Conservation (phyloP, 1,140 invertebrate species). For the Dreissena polymorpha region DNA sequence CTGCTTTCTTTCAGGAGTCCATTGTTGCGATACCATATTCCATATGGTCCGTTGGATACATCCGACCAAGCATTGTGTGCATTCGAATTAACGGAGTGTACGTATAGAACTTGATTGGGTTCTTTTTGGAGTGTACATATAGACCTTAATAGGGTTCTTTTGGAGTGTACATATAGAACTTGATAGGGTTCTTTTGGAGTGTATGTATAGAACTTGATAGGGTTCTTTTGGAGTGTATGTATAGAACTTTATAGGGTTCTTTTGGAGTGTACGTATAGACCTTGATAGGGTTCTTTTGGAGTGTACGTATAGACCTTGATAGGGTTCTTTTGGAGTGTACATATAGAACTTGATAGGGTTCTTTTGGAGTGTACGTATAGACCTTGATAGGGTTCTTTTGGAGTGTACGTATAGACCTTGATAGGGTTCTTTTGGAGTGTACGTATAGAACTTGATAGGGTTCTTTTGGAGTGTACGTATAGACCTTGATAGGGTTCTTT, state of each 20-base stretch:
- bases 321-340: conserved; percentile 66
- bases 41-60: conserved; percentile 66
- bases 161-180: too few species aligned
- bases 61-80: conserved; percentile 74
- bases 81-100: conserved; percentile 76
- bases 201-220: background rate
- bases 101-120: conserved; percentile 53
- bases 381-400: too few species aligned
- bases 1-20: conserved; percentile 68
- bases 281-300: too few species aligned
- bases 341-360: too few species aligned
- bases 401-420: conserved; percentile 72
- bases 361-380: conserved; percentile 74
- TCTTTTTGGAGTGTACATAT: too few species aligned
- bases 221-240: too few species aligned
- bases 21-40: conserved; percentile 70
- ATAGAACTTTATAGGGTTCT: background rate
- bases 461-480: conserved; percentile 76
- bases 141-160: background rate
- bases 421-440: too few species aligned
- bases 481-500: too few species aligned
- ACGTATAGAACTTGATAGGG: too few species aligned
- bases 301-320: background rate
- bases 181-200: too few species aligned
- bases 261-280: background rate